Base-by-base conservation (phyloP, 2,797 vertebrate species). In the Rhynchonycteris naso region DNA sequence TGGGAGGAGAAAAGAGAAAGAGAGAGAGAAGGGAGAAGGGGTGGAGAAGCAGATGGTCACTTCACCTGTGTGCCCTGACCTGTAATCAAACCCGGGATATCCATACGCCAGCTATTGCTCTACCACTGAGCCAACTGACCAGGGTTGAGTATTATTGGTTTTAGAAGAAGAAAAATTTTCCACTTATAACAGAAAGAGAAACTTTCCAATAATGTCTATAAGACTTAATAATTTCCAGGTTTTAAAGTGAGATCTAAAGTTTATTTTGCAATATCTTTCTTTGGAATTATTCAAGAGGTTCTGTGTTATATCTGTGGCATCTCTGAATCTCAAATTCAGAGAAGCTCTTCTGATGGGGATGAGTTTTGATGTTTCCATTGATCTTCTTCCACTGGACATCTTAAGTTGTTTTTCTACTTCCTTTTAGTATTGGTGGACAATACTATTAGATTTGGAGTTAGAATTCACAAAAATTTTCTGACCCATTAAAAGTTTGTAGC, bases 161-260 rank as follows among this genome's bases (percentile, higher is more conserved):
- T 89, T 87, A 72, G 68, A 66, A 88, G 71, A 78, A 79, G 65
- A 59, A 80, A 80, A 78, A 22, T 11, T 66, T 95, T 47, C 56
- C 19, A 72, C n/a, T 50, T 19, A 28, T 76, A 68, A 81, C 18
- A 87, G 26, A 79, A 90, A 47, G 35, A 85, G 30, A 93, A 94
- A 14, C 28, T 80, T 94, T 86, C 47, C 18, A 43, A 58, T 74
- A 19, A 66, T 75, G 86, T 92, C 63, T 68, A n/a, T 43, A 69
- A 87, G 56, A 52, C 4, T 66, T 80, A 88, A 85, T 79, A 90
- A 33, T 26, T 68, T 90, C 58, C n/a, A 93, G 82, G 21, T 68
- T 92, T 95, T 92, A 93, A 75, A 83, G 66, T 74, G 43, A 86
- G 12, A 75, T 35, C 35, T 80, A 56, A 82, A 61, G 26, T 79